Evolutionary conservation across 2,113 vertebrate species (phyloP).

Genomic region (Hucho hucho): DNA sequence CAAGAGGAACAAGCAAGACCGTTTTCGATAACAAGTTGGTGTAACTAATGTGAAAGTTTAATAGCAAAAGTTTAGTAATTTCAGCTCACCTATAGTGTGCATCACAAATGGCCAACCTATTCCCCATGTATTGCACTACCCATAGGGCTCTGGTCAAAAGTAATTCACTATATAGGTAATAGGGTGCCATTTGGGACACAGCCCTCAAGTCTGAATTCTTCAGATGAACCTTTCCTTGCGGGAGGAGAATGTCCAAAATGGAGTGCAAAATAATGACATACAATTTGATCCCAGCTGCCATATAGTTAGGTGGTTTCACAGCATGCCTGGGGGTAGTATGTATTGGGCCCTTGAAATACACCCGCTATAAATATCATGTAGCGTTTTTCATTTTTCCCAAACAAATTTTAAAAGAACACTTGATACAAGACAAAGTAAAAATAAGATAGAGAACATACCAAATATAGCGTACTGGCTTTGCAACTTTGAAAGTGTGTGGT

Average conservation of each 20-base stretch:
- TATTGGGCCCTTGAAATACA: constrained; percentile 62
- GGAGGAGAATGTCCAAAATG: constrained; percentile 69
- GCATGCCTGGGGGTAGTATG: constrained; percentile 58
- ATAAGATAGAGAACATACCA: neutral
- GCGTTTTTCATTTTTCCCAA: constrained; percentile 39
- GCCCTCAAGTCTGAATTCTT: neutral
- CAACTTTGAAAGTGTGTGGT: neutral
- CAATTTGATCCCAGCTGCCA: constrained; percentile 67
- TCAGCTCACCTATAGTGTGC: no score
- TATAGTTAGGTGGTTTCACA: constrained; percentile 70
- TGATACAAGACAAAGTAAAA: neutral
- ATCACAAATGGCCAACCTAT: no score
- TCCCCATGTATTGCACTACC: no score
- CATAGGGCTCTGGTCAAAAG: no score
- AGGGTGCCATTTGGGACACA: no score
- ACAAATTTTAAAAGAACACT: neutral
- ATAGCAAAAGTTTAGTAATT: no score
- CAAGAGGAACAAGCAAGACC: neutral
- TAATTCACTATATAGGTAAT: no score
- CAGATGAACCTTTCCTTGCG: constrained; percentile 7
- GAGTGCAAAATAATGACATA: constrained; percentile 72
- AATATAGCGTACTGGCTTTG: neutral
- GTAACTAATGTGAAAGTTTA: no score
- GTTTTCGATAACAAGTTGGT: no score
- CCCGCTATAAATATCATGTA: constrained; percentile 65